Evolutionary conservation across 2,888 invertebrate species (phyloP).

Genomic region (Cheilosia scutellata): DNA sequence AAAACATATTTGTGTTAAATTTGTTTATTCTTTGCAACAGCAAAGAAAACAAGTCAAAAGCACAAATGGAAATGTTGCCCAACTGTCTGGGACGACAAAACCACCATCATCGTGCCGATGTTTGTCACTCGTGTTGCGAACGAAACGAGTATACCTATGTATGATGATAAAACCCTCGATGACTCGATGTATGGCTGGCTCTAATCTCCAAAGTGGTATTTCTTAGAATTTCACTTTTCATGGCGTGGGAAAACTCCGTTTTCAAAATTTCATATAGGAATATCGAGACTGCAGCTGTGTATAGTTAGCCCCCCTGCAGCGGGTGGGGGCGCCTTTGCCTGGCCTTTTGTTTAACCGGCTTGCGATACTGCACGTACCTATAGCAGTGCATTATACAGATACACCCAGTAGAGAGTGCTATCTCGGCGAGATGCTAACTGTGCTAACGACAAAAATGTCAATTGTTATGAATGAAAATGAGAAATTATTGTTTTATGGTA

Average conservation of each 20-base stretch:
- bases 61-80: slow-evolving; percentile 62
- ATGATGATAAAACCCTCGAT: background rate
- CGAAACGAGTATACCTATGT: too few species aligned
- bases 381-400: slow-evolving; percentile 44
- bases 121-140: slow-evolving; percentile 27
- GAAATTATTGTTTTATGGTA: slow-evolving; percentile 51
- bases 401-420: slow-evolving; percentile 28
- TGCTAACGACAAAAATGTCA: slow-evolving; percentile 42
- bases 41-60: slow-evolving; percentile 38
- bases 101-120: background rate
- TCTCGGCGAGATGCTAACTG: slow-evolving; percentile 47
- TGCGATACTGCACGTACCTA: slow-evolving; percentile 6
- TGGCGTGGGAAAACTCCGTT: slow-evolving; percentile 67
- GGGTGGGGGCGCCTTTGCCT: slow-evolving; percentile 31
- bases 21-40: slow-evolving; percentile 48
- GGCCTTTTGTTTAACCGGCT: slow-evolving; percentile 22
- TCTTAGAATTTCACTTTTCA: slow-evolving; percentile 67
- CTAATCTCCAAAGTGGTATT: slow-evolving; percentile 54
- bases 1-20: slow-evolving; percentile 11
- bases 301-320: slow-evolving; percentile 31
- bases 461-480: slow-evolving; percentile 59
- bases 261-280: slow-evolving; percentile 46
- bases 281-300: slow-evolving; percentile 1
- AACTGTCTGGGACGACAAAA: slow-evolving; percentile 56
- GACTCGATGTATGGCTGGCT: slow-evolving; percentile 48